phyloP scores from a whole-genome alignment of 2,113 vertebrate species.

The Cebus imitator region DNA sequence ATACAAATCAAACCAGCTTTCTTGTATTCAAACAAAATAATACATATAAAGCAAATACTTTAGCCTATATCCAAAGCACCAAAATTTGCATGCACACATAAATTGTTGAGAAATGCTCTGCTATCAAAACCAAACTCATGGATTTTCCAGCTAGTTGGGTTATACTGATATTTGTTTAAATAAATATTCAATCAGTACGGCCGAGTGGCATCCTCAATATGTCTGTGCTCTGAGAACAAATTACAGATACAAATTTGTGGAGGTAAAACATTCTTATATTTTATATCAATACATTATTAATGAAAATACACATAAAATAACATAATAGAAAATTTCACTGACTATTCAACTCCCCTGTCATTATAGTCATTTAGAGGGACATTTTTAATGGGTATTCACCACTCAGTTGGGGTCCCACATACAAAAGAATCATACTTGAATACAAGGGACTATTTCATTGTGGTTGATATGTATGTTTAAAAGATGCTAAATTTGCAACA shows the following conservation, averaged over 20 bases:
- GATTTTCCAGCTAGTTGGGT: constrained; percentile 90
- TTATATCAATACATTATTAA: constrained; percentile 87
- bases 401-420: constrained; percentile 77
- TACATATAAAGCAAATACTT: constrained; percentile 91
- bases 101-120: constrained; percentile 88
- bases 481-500: constrained; percentile 80
- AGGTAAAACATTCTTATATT: constrained; percentile 85
- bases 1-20: constrained; percentile 92
- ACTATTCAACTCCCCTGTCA: constrained; percentile 82
- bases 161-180: constrained; percentile 90
- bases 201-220: constrained; percentile 86
- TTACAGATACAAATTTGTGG: constrained; percentile 84
- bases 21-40: constrained; percentile 91
- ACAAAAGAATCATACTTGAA: constrained; percentile 81
- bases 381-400: constrained; percentile 82
- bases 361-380: constrained; percentile 84
- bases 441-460: constrained; percentile 75
- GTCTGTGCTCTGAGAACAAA: constrained; percentile 84
- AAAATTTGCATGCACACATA: constrained; percentile 89
- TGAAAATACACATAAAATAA: constrained; percentile 85
- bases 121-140: constrained; percentile 87
- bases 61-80: constrained; percentile 89
- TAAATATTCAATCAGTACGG: constrained; percentile 87
- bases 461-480: constrained; percentile 73
- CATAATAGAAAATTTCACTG: constrained; percentile 84